Percentiles rank a stretch among this genome's conserved stretches.
Conservation (phyloP, 2,888 invertebrate species). For the Galerucella pusilla region DNA sequence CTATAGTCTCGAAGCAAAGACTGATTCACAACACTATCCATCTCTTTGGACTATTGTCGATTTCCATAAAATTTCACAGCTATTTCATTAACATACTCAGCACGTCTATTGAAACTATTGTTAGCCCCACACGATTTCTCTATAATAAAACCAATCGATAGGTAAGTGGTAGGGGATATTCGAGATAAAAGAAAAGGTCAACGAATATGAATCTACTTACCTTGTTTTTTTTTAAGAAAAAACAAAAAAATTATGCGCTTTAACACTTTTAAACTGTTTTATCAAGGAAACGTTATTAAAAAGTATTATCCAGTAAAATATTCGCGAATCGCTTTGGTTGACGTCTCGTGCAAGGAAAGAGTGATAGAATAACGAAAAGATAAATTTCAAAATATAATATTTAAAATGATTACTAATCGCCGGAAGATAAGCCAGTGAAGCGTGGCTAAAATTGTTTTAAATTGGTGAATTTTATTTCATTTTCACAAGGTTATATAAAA, state of each 20-base stretch:
- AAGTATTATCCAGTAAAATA: too few relatives aligned
- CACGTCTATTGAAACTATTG: not conserved
- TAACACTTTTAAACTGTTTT: not conserved
- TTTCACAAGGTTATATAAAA: not conserved
- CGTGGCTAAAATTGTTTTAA: too few relatives aligned
- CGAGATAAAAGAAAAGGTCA: slow-evolving; percentile 6
- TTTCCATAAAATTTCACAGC: slow-evolving; percentile 5
- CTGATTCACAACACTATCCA: slow-evolving; percentile 24
- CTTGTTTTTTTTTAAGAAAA: not conserved
- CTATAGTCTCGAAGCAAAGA: slow-evolving; percentile 22
- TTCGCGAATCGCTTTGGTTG: too few relatives aligned
- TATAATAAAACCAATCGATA: not conserved
- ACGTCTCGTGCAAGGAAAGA: not conserved
- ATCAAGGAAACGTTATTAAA: not conserved
- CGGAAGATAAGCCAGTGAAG: not conserved
- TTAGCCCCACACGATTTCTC: not conserved
- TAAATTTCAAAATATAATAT: not conserved
- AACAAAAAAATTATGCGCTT: not conserved
- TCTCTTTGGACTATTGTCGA: not conserved
- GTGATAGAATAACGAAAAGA: not conserved
- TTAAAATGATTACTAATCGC: not conserved
- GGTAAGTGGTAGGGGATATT: not conserved
- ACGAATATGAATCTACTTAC: not conserved
- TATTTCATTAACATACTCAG: slow-evolving; percentile 1
- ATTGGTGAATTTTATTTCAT: not conserved